Percentiles rank a stretch among this genome's conserved stretches.
phyloP scores from a whole-genome alignment of 2,888 invertebrate genomes.

The Adelphocoris suturalis region DNA sequence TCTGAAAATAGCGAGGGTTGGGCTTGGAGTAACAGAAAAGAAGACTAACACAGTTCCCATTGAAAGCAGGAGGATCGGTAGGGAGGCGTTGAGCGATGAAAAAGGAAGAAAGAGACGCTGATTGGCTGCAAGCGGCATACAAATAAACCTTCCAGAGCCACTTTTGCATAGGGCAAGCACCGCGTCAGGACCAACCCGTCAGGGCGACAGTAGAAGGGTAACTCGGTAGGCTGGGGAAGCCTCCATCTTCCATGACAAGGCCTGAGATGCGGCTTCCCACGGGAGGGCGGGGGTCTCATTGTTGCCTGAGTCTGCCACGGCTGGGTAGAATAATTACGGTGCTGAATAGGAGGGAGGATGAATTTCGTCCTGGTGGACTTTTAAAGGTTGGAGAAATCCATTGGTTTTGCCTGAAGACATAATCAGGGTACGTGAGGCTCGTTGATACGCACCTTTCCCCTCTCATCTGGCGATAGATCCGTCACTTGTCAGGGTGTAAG shows the following conservation, averaged over 20 bases:
- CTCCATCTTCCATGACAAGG: conserved; percentile 29
- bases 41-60: neutral
- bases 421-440: conserved; percentile 42
- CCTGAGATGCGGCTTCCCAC: conserved; percentile 10
- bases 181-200: neutral
- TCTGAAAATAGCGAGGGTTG: neutral
- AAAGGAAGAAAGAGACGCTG: conserved; percentile 49
- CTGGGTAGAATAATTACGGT: conserved; percentile 25
- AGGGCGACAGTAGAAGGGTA: conserved; percentile 1
- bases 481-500: conserved; percentile 7
- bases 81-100: conserved; percentile 28
- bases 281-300: conserved; percentile 12
- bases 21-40: neutral
- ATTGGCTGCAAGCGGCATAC: conserved; percentile 62
- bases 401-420: conserved; percentile 42
- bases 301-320: neutral
- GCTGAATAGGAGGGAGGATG: neutral
- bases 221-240: neutral
- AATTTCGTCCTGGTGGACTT: conserved; percentile 42
- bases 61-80: neutral
- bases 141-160: conserved; percentile 31
- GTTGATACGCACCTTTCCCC: conserved; percentile 36
- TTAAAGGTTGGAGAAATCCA: conserved; percentile 34
- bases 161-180: conserved; percentile 31
- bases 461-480: conserved; percentile 19